phyloP scores from a whole-genome alignment of 2,888 invertebrate genomes.

The Lycaena phlaeas region DNA sequence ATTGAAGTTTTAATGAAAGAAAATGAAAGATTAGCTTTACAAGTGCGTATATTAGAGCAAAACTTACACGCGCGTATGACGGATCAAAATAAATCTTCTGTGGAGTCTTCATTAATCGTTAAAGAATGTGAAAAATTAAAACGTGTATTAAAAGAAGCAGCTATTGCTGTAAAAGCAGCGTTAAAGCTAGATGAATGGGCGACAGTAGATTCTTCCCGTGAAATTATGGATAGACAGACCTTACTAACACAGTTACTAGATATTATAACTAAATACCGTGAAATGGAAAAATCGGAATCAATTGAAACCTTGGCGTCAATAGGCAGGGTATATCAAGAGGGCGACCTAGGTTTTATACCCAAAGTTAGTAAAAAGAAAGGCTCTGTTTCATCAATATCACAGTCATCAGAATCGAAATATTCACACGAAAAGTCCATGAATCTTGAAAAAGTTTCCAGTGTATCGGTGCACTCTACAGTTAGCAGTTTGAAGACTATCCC shows the following conservation, averaged over 20 bases:
- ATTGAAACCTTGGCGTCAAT: conserved; percentile 61
- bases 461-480: conserved; percentile 23
- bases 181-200: conserved; percentile 65
- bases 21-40: conserved; percentile 55
- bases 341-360: conserved; percentile 79
- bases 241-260: conserved; percentile 71
- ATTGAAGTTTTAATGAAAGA: conserved; percentile 52
- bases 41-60: conserved; percentile 68
- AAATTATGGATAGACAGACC: conserved; percentile 56
- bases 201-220: conserved; percentile 37
- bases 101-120: conserved; percentile 55
- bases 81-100: conserved; percentile 57
- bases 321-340: conserved; percentile 72
- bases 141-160: conserved; percentile 74
- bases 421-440: conserved; percentile 17
- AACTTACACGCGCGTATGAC: conserved; percentile 66
- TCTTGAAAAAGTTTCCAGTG: conserved; percentile 22
- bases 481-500: conserved; percentile 52
- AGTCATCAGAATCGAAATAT: conserved; percentile 27
- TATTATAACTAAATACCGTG: conserved; percentile 58
- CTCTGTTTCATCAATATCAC: conserved; percentile 22
- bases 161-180: conserved; percentile 73
- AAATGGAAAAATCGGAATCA: conserved; percentile 48
- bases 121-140: conserved; percentile 71
- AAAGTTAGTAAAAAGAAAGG: conserved; percentile 40